Conservation (phyloP, 2,113 vertebrate genomes). For the Archilochus colubris region DNA sequence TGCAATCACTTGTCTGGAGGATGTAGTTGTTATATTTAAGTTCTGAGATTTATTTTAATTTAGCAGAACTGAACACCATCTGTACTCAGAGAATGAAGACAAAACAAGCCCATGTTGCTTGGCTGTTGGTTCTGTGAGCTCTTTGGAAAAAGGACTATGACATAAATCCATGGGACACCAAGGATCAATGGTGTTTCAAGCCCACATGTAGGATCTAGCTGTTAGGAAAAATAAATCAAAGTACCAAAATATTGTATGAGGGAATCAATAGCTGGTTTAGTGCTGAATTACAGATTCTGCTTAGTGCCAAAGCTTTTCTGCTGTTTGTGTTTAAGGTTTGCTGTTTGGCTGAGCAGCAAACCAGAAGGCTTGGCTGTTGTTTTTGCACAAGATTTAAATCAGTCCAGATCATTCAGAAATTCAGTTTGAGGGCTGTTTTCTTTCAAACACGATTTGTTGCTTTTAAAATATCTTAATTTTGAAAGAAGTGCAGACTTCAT, state of each 20-base stretch:
- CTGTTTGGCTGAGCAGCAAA: slow-evolving; percentile 12
- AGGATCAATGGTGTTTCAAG: neutral
- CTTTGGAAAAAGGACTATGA: neutral
- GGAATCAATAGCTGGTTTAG: neutral
- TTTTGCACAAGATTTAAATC: neutral
- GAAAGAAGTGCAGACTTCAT: slow-evolving; percentile 12
- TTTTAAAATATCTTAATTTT: neutral
- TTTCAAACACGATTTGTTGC: neutral
- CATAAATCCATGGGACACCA: neutral
- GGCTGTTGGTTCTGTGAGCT: neutral
- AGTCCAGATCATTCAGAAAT: neutral
- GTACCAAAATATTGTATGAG: neutral
- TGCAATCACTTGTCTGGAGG: slow-evolving; percentile 41
- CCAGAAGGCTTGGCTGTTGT: slow-evolving; percentile 9
- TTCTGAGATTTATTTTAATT: slow-evolving; percentile 52
- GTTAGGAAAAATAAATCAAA: slow-evolving; percentile 17
- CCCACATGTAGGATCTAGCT: neutral
- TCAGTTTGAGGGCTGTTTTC: neutral
- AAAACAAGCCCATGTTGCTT: slow-evolving; percentile 25
- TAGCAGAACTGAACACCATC: slow-evolving; percentile 25
- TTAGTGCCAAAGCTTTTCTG: neutral
- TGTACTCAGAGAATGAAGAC: slow-evolving; percentile 18
- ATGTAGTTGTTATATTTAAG: slow-evolving; percentile 29
- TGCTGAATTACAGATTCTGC: neutral
- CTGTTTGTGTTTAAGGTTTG: slow-evolving; percentile 23